Evolutionary conservation across 2,113 vertebrate species (phyloP), one percentile per base, ranked within the genome.

Genomic region (Notothenia coriiceps): DNA sequence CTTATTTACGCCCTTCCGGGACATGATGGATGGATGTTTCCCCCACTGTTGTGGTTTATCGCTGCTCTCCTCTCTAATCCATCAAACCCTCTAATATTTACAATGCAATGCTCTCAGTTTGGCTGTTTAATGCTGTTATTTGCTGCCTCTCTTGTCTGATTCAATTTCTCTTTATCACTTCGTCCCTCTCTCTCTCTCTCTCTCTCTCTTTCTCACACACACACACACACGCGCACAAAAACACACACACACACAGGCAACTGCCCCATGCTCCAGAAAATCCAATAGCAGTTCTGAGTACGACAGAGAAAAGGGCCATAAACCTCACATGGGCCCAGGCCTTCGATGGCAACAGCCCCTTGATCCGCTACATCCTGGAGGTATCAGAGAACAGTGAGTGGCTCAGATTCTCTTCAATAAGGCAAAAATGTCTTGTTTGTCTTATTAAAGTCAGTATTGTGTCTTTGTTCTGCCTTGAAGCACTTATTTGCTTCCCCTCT

Each of bases 381-480:
- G 97, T 99, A 91, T 99, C 98, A 0, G 98, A 99, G 89, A 99
- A 99, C 94, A 98, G 98, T 99, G 94, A 98, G 98, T 92, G 44
- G 29, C 29, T 3, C 29, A 40, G 18, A 17, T 75, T 69, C 25
- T n/a, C 55, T 14, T 47, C n/a, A 20, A n/a, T 12, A 10, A 18
- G 13, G 50, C n/a, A 35, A 35, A 65, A 74, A 12, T 35, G 2
- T 62, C 72, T 81, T 63, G 49, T 68, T 44, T 20, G 71, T 61
- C 29, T 78, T 83, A 80, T 54, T 18, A 17, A 70, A 80, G 17
- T 14, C n/a, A 18, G 56, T 74, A 20, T 67, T 78, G 33, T 60
- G 35, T 15, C 43, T 68, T 69, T 10, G 17, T 18, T 35, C 54
- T 71, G 14, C 18, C n/a, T 33, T 17, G 44, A 71, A 77, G 15